Base-by-base conservation (phyloP, 2,888 invertebrate genomes). In the Eupeodes latifasciatus region DNA sequence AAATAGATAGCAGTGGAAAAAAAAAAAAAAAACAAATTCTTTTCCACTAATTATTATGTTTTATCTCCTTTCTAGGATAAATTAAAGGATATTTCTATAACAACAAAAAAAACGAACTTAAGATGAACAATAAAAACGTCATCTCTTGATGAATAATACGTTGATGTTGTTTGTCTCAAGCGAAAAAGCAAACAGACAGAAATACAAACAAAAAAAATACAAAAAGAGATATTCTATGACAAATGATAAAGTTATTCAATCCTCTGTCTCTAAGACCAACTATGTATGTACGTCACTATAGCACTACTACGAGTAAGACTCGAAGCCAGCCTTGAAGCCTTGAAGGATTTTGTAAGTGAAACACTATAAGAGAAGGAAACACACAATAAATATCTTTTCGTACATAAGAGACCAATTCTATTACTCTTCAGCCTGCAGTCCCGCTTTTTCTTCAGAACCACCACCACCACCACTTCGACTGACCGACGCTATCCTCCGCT, bases 171-270 rank as follows among this genome's bases (percentile, higher is more conserved):
- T 75, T 61, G 44, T 51, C 72, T 44, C 14, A 67, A 51, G 67
- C 49, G 69, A 19, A 62, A 44, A 72, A 47, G 47, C 36, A 11
- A 47, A 40, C 47, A 44, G 66, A 34, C 62, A 62, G 40, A 40
- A 44, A 62, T 62, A 27, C 47, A 3, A 36, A n/a, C n/a, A 36
- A 40, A 40, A 36, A 61, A 36, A 66, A 51, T 5, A 27, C 10
- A 10, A 47, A 9, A 36, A 19, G 49, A 16, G 5, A 40, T 40
- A 64, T 40, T 59, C 16, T 57, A 74, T 81, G 81, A 85, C 81
- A 85, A 85, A 85, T 81, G 77, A 78, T 78, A 74, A 61, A 77
- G 85, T 81, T 77, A 81, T 72, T 78, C 77, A 85, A 85, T 85
- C 81, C 61, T 67, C 44, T 19, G 47, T 47, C 11, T 34, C n/a